Evolutionary conservation across 2,797 vertebrate species (phyloP), one percentile per base, ranked within the genome.

Genomic region (Liasis olivaceus): DNA sequence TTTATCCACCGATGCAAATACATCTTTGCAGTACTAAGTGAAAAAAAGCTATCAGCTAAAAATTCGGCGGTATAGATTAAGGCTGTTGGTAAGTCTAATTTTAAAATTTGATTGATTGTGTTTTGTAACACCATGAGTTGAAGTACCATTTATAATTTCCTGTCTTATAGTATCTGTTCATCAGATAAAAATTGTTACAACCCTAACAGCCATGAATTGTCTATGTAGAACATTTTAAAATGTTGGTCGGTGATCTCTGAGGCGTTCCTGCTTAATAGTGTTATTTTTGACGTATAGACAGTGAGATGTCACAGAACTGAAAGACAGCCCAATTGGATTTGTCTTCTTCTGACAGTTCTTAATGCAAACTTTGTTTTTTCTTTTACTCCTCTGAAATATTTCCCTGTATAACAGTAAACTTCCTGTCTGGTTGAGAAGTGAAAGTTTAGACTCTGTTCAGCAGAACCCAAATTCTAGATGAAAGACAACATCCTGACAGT

Each of bases 151-250:
- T 86, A 9, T 97, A 96, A 96, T 94, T 92, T 42, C 91, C 84
- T 95, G 69, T 96, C 95, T 94, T 59, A 93, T 95, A 95, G 90
- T 93, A 95, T 94, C 95, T 96, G 95, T 89, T 91, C 94, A 96
- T 91, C 92, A 96, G 97, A 97, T 97, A 97, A 97, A 97, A 97
- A 97, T 96, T 17, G 96, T 97, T 97, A 96, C 94, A 77, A 88
- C 93, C 31, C 95, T 95, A 95, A 85, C 89, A 95, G 87, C 90
- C 94, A 86, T 95, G 94, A 96, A 94, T 96, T 93, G 94, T 81
- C 89, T 94, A 91, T 96, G 64, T 59, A 15, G 58, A 90, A 0
- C 56, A 31, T 94, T 95, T 86, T 0, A 88, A 86, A 94, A 90
- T 93, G 69, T 63, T 95, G 72, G 93, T 91, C 0, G 11, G 51